Percentiles rank a stretch among this genome's conserved stretches.
Conservation (phyloP, 2,113 vertebrate species). For the Otus sunia region DNA sequence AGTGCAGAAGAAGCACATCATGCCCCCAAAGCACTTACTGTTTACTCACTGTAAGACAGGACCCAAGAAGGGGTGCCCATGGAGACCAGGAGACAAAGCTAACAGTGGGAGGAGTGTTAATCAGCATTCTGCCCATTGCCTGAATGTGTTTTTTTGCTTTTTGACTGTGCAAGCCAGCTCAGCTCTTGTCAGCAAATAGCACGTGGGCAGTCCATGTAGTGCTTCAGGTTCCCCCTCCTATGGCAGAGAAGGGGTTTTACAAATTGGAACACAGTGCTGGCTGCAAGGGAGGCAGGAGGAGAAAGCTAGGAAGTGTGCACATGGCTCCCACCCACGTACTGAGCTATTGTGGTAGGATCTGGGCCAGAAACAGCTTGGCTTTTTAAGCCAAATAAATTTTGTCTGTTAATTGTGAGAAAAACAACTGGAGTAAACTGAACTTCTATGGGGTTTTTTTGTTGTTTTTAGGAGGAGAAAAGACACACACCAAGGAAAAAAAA, state of each 20-base stretch:
- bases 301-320: constrained; percentile 23
- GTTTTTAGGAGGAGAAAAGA: not conserved
- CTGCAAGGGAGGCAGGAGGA: not conserved
- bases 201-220: not conserved
- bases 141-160: not conserved
- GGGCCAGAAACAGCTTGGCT: not conserved
- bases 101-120: not conserved
- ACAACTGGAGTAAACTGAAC: not conserved
- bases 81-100: not conserved
- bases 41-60: not conserved
- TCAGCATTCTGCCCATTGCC: not conserved
- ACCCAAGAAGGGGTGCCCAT: not conserved
- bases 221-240: not conserved
- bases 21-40: not conserved
- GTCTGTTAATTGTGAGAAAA: not conserved
- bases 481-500: not conserved
- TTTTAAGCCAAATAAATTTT: not conserved
- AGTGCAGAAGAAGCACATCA: fast-evolving
- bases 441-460: not conserved
- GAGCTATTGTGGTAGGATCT: not conserved
- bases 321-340: not conserved
- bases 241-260: not conserved
- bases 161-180: not conserved
- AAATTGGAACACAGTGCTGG: not conserved
- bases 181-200: not conserved